Conservation (phyloP, 2,888 invertebrate species). For the Scaptodrosophila latifasciaeformis region DNA sequence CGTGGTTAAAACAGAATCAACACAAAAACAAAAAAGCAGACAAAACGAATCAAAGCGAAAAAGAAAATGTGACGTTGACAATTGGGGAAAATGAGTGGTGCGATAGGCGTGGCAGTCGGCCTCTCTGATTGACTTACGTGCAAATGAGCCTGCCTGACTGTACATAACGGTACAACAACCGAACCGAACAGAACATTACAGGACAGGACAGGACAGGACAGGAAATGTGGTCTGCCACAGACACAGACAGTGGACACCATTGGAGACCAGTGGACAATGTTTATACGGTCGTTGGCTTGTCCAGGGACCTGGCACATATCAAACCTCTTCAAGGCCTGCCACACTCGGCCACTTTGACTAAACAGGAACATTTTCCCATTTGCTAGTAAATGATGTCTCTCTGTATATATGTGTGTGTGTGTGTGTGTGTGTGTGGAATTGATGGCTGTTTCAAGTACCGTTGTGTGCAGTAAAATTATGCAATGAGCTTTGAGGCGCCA, state of each 20-base stretch:
- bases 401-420: constrained; percentile 1
- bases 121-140: too few relatives aligned
- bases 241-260: neutral
- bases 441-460: constrained; percentile 27
- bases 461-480: neutral
- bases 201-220: neutral
- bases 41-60: too few relatives aligned
- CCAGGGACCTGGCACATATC: constrained; percentile 26
- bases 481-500: neutral
- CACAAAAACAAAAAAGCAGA: too few relatives aligned
- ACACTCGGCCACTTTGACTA: constrained; percentile 34
- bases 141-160: too few relatives aligned
- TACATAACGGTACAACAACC: too few relatives aligned
- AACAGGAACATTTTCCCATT: neutral
- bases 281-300: neutral
- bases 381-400: neutral
- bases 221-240: neutral
- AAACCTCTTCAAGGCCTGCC: constrained; percentile 31
- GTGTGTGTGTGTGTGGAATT: constrained; percentile 13
- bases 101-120: too few relatives aligned
- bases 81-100: too few relatives aligned
- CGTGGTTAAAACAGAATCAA: constrained; percentile 30
- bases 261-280: neutral
- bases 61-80: too few relatives aligned
- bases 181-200: too few relatives aligned